A percentile compares a stretch with the other conserved stretches of the same genome.
phyloP scores from a whole-genome alignment of 2,888 invertebrate species.

The Aphrophora alni region DNA sequence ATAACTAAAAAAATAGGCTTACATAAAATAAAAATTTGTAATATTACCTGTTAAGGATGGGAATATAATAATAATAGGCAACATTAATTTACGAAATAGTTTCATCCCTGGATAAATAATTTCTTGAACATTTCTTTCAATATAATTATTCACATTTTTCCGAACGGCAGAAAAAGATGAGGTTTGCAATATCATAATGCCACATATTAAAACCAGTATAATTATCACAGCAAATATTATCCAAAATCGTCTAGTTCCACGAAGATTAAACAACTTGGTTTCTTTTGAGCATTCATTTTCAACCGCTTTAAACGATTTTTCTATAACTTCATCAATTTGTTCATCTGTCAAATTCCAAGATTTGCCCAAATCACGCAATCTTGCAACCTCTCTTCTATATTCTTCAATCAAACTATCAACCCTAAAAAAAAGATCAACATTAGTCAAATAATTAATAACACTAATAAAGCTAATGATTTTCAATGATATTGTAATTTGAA shows the following conservation, averaged over 20 bases:
- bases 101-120: slow-evolving; percentile 83
- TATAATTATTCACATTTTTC: slow-evolving; percentile 67
- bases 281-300: slow-evolving; percentile 42
- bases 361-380: slow-evolving; percentile 65
- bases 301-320: slow-evolving; percentile 62
- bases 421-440: not conserved
- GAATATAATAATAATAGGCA: slow-evolving; percentile 77
- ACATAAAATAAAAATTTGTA: too few species aligned
- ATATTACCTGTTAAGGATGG: slow-evolving; percentile 72
- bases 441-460: too few species aligned
- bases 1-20: too few species aligned
- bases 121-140: slow-evolving; percentile 77
- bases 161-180: slow-evolving; percentile 61
- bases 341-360: slow-evolving; percentile 66
- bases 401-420: slow-evolving; percentile 21
- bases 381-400: slow-evolving; percentile 61
- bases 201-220: slow-evolving; percentile 17
- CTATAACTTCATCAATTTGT: slow-evolving; percentile 68
- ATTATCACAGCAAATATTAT: not conserved
- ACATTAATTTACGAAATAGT: slow-evolving; percentile 71
- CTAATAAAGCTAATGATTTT: too few species aligned
- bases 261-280: slow-evolving; percentile 55
- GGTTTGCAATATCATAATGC: slow-evolving; percentile 3
- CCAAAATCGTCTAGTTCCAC: slow-evolving; percentile 54
- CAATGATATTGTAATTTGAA: too few species aligned